phyloP scores from a whole-genome alignment of 2,888 invertebrate species.

The Epinotia ramella region DNA sequence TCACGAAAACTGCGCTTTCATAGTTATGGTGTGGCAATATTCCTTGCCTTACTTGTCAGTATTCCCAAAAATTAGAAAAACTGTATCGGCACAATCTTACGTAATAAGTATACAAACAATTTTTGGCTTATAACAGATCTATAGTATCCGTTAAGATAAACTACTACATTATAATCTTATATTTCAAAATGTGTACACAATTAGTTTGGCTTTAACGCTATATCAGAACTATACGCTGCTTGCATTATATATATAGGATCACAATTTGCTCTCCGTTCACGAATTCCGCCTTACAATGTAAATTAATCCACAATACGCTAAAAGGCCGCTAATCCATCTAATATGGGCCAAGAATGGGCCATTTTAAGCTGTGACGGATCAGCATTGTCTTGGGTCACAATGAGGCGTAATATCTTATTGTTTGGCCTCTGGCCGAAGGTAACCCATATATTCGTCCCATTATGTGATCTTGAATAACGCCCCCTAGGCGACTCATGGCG shows the following conservation, averaged over 20 bases:
- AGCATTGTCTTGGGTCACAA: slow-evolving; percentile 59
- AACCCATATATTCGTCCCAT: slow-evolving; percentile 79
- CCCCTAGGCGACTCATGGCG: slow-evolving; percentile 56
- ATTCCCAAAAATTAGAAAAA: no score
- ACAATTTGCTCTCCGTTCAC: slow-evolving; percentile 22
- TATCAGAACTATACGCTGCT: background rate
- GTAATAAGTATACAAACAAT: no score
- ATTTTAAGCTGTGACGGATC: slow-evolving; percentile 54
- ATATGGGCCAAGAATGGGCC: slow-evolving; percentile 54
- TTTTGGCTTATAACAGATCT: no score
- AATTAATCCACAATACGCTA: slow-evolving; percentile 45
- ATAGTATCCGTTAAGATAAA: no score
- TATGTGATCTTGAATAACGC: slow-evolving; percentile 77
- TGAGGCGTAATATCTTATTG: slow-evolving; percentile 67
- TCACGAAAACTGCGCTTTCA: no score
- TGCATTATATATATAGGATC: slow-evolving; percentile 5
- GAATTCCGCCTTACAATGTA: slow-evolving; percentile 35
- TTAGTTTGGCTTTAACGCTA: background rate
- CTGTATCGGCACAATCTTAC: no score
- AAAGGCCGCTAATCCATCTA: slow-evolving; percentile 51
- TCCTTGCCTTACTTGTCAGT: no score
- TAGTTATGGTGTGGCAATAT: no score
- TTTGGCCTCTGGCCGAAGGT: slow-evolving; percentile 76
- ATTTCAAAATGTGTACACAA: no score
- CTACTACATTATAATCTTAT: no score